Evolutionary conservation across 2,888 invertebrate genomes (phyloP).

Genomic region (Latrodectus hesperus): DNA sequence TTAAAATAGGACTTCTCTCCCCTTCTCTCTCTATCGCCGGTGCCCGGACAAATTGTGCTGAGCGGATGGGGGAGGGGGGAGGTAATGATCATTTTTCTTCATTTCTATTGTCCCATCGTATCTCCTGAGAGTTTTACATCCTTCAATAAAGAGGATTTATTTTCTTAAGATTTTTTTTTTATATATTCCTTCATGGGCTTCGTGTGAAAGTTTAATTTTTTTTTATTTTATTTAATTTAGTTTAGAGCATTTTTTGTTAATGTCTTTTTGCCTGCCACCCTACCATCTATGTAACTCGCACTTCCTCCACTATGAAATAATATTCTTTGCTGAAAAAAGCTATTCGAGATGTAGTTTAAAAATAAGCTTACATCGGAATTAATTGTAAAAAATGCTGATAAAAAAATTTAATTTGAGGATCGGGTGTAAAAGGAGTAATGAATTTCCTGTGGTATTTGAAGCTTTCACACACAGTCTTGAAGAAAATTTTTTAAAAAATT

Average conservation of each 20-base stretch:
- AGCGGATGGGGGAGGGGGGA: conserved; percentile 4
- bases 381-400: too few species aligned
- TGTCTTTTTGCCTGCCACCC: neutral
- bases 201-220: conserved; percentile 1
- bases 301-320: too few species aligned
- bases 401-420: too few species aligned
- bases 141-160: conserved; percentile 16
- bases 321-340: too few species aligned
- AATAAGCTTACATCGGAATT: too few species aligned
- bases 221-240: neutral
- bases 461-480: too few species aligned
- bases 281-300: too few species aligned
- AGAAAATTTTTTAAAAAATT: too few species aligned
- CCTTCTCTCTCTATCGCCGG: neutral
- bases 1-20: conserved; percentile 30
- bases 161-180: neutral
- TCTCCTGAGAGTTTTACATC: conserved; percentile 10
- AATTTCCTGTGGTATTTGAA: too few species aligned
- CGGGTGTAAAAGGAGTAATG: too few species aligned
- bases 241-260: neutral
- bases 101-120: conserved; percentile 42
- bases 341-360: too few species aligned
- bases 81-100: conserved; percentile 60
- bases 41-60: neutral
- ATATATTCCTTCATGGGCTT: neutral